Base-by-base conservation (phyloP, 2,113 vertebrate species). In the Rhinogobius similis region DNA sequence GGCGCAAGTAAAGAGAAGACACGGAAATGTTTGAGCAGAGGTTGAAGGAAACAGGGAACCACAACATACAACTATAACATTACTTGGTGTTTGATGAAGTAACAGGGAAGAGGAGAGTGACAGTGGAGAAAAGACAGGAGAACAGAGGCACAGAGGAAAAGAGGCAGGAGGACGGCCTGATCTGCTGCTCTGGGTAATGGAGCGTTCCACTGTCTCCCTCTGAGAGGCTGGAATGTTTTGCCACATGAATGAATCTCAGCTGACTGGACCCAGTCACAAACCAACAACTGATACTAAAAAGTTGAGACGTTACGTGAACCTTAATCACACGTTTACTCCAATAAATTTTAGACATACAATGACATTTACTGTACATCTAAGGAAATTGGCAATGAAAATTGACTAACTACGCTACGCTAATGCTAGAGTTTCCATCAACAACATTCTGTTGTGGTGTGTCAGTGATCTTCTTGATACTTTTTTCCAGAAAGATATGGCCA, bases 201-300 rank as follows among this genome's bases (percentile, higher is more conserved):
- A 75, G 65, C 56, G 66, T 50, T 48, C 53, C 6, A 62, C 39
- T 26, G 61, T 53, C 75, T 72, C 58, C 32, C 62, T 70, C 50
- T 16, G 52, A 62, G 55, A 36, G 58, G 32, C 70, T 70, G 73
- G 41, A 68, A 62, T 70, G 46, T 74, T 78, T 74, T 61, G 16
- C 64, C 24, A 58, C 56, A 75, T 81, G 69, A 82, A 78, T 82
- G 63, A 76, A 85, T 69, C 58, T 85, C 73, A 82, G 70, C 69
- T 82, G 72, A 79, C 67, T 65, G 11, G 62, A 38, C 38, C 46
- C 24, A 5, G 29, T 27, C 65, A 46, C 27, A 71, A 67, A 75
- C 38, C 23, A 39, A 26, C 59, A 36, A 69, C 68, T 39, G 16
- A 62, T 23, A 27, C 48, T 16, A 44, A n/a, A 50, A 18, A 48